Percentiles rank a stretch among this genome's conserved stretches.
These are phyloP conservation scores for Lagopus leucura DNA, from an alignment of 2,113 vertebrate species.

Conservation along the genomic window DNA sequence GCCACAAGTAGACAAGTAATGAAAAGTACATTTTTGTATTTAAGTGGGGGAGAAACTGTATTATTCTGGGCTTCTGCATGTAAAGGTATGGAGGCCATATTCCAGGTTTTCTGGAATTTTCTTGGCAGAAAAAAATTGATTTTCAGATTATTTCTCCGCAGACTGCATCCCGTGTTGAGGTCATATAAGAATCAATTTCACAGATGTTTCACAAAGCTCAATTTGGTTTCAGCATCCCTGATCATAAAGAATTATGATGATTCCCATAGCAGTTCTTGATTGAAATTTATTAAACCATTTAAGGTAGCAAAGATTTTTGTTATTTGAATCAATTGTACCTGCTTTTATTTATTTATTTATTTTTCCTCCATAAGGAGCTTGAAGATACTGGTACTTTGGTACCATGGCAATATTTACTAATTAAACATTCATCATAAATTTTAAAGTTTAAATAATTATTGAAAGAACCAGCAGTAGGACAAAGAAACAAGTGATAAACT, in stretches of 20 bases:
- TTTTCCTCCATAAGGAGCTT: not conserved
- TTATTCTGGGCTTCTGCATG: not conserved
- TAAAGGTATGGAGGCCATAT: not conserved
- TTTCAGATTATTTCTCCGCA: not conserved
- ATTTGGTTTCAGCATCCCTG: not conserved
- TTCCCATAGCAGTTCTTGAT: not conserved
- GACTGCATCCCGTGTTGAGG: not conserved
- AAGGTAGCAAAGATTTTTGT: not conserved
- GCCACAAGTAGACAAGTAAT: not conserved
- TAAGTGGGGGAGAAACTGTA: not conserved
- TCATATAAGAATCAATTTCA: not conserved
- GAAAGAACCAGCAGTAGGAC: not conserved
- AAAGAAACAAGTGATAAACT: not conserved
- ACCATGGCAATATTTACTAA: not conserved
- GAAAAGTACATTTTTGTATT: not conserved
- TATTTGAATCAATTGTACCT: not conserved
- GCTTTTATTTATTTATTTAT: not conserved
- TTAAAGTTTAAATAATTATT: not conserved
- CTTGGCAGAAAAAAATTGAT: not conserved
- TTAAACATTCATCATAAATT: not conserved
- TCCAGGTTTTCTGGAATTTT: not conserved
- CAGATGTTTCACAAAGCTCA: not conserved
- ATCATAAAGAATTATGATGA: not conserved
- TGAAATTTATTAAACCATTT: not conserved
- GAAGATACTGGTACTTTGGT: not conserved